Evolutionary conservation across 2,888 invertebrate species (phyloP).

Genomic region (Tetragonula carbonaria): DNA sequence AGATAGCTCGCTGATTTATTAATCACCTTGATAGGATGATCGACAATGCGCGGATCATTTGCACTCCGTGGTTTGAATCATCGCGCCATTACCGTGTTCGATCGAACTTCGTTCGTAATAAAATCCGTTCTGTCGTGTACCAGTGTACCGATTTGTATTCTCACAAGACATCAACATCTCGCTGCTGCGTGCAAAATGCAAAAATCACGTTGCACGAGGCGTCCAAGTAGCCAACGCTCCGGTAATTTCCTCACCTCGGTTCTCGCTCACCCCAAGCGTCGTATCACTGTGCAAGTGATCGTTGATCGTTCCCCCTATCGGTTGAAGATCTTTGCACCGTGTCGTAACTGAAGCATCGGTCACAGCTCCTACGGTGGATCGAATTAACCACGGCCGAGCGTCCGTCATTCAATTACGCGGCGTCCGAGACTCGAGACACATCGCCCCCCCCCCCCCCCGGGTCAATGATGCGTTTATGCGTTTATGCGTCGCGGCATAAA

Average conservation of each 20-base stretch:
- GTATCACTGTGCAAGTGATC: neutral
- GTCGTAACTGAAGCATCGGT: slow-evolving; percentile 14
- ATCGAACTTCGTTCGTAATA: neutral
- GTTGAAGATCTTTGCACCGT: neutral
- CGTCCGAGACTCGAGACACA: slow-evolving; percentile 20
- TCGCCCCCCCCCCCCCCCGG: neutral
- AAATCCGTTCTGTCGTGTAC: neutral
- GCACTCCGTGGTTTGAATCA: neutral
- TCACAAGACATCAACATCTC: neutral
- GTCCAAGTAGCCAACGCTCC: too few species aligned
- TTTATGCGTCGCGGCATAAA: slow-evolving; percentile 22
- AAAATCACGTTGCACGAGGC: neutral
- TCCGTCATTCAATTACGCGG: slow-evolving; percentile 32
- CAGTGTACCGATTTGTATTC: neutral
- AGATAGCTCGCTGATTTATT: slow-evolving; percentile 22
- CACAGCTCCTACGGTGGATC: neutral
- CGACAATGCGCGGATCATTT: neutral
- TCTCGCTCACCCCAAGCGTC: neutral
- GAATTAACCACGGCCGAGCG: slow-evolving; percentile 9
- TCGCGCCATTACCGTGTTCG: neutral
- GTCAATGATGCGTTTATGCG: neutral
- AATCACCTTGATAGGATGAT: neutral
- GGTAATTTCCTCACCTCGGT: neutral
- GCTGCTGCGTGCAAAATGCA: neutral
- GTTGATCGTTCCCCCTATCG: slow-evolving; percentile 2